These are phyloP conservation scores for Chalcosyrphus nemorum DNA, from an alignment of 2,888 invertebrate species.

Conservation along the genomic window DNA sequence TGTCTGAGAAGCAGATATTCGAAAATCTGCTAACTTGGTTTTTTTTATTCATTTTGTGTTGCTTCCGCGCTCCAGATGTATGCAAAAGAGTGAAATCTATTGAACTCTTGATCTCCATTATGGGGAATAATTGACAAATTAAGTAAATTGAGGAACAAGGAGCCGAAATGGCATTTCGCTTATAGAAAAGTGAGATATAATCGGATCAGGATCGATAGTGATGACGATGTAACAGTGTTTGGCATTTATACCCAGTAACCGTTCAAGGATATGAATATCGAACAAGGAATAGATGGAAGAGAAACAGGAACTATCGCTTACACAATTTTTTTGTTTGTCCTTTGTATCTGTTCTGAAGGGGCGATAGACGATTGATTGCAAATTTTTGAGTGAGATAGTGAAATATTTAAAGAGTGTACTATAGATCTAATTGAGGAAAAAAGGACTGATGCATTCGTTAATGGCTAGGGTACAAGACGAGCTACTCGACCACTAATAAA, in stretches of 20 bases:
- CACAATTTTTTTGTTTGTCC: too few species aligned
- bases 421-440: too few species aligned
- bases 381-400: too few species aligned
- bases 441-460: too few species aligned
- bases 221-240: conserved; percentile 4
- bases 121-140: conserved; percentile 45
- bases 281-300: neutral
- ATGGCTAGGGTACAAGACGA: too few species aligned
- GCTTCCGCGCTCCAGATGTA: neutral
- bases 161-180: neutral
- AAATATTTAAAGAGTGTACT: too few species aligned
- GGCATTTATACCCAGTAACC: neutral
- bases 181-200: neutral
- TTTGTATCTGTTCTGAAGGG: too few species aligned
- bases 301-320: neutral
- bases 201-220: conserved; percentile 32
- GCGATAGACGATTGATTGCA: too few species aligned
- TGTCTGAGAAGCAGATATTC: conserved; percentile 16
- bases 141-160: conserved; percentile 34
- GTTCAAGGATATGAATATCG: neutral
- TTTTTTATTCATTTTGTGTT: neutral
- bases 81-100: neutral
- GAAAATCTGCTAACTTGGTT: conserved; percentile 22
- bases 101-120: conserved; percentile 41
- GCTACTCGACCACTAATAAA: too few species aligned